These are phyloP conservation scores for Amphiura filiformis DNA, from an alignment of 35 echinoderm and acorn worm genomes.

Conservation along the genomic window DNA sequence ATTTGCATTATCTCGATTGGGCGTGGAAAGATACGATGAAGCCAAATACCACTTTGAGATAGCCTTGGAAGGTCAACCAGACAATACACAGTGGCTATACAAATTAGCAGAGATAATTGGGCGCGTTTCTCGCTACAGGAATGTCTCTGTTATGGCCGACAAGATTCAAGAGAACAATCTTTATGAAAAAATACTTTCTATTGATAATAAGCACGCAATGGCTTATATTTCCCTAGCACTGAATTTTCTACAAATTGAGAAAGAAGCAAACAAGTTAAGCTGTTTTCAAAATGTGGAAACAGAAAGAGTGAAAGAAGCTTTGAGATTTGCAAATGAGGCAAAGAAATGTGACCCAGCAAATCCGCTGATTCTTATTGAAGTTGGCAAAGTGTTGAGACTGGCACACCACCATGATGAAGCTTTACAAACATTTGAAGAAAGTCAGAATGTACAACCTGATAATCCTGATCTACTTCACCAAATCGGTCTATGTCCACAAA, in stretches of 20 bases:
- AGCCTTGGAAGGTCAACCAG: not conserved
- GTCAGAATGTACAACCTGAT: not conserved
- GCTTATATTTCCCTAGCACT: not conserved
- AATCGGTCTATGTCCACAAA: not conserved
- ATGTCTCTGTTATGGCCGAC: not conserved
- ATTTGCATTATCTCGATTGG: not conserved
- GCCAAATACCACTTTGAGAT: not conserved
- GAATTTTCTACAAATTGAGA: not conserved
- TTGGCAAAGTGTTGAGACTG: not conserved
- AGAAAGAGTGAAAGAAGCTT: not conserved
- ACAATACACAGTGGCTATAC: not conserved
- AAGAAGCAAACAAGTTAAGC: no score
- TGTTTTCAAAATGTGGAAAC: no score
- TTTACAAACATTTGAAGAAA: not conserved
- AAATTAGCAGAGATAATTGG: not conserved
- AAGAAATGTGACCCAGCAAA: not conserved
- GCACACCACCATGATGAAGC: not conserved
- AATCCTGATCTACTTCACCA: not conserved
- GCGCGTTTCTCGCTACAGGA: not conserved
- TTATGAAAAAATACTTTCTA: not conserved
- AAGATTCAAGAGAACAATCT: not conserved
- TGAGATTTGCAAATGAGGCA: not conserved
- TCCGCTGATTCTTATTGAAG: not conserved
- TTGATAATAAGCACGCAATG: not conserved
- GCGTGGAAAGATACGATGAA: not conserved